phyloP scores from a whole-genome alignment of 2,888 invertebrate species.

The Elegia similella region DNA sequence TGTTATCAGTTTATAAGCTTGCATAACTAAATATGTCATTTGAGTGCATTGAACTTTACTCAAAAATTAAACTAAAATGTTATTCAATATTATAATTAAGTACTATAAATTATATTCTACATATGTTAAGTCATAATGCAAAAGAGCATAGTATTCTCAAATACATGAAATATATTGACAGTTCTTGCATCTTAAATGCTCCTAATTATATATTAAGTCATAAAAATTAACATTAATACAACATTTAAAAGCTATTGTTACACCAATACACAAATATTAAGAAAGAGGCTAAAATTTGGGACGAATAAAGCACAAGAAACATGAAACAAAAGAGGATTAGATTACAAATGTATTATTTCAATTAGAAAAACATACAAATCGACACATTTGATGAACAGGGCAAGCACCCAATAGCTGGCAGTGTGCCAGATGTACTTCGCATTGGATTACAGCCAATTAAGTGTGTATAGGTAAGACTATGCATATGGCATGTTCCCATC shows the following conservation, averaged over 20 bases:
- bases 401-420: slow-evolving; percentile 73
- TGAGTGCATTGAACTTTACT: neutral
- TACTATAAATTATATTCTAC: neutral
- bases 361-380: slow-evolving; percentile 75
- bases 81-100: neutral
- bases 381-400: slow-evolving; percentile 74
- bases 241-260: neutral
- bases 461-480: slow-evolving; percentile 58
- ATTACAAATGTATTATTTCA: slow-evolving; percentile 50
- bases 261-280: neutral
- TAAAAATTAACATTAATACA: neutral
- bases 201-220: neutral
- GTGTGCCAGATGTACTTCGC: slow-evolving; percentile 74
- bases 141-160: neutral
- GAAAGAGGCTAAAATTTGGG: neutral
- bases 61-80: neutral
- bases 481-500: slow-evolving; percentile 54
- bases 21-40: neutral
- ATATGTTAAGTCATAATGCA: neutral
- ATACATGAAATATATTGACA: neutral
- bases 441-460: slow-evolving; percentile 81
- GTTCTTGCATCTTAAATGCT: neutral
- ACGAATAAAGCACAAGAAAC: slow-evolving; percentile 2
- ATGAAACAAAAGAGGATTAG: slow-evolving; percentile 19
- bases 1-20: neutral